Evolutionary conservation across 2,888 invertebrate genomes (phyloP), one percentile per base, ranked within the genome.

Genomic region (Imbricaverruca yamaguchii): DNA sequence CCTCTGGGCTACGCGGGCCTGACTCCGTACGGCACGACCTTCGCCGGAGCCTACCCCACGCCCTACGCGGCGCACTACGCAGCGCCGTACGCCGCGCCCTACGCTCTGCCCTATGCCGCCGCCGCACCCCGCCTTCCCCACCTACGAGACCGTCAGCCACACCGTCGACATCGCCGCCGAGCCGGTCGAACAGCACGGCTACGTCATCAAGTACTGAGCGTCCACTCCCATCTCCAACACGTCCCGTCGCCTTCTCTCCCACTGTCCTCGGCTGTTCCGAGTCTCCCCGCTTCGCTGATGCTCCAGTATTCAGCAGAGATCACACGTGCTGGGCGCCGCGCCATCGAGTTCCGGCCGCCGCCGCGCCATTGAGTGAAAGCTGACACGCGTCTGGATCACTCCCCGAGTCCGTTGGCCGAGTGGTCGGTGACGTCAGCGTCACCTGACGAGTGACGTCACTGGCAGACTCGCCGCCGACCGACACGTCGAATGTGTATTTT

Each of bases 121-220:
- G 81, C 25, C 57, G 56, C 82, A 10, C 10, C 39, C 63, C 18
- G 81, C 82, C 23, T 57, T 81, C 25, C 81, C 82, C 65, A 81
- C 81, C 81, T 25, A 56, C 10, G 57, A 81, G 21, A 74, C 74
- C 21, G 81, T 81, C n/a, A 80, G 81, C 18, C 81, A 81, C n/a
- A 79, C 25, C 57, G 80, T 81, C 39, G 82, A 81, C 39, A 78
- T 82, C 18, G 55, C 81, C 53, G 80, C 63, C 39, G 81, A 81
- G 80, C 82, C 82, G 12, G 82, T 82, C 8, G 82, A 82, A 53
- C 81, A 82, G 65, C 82, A 82, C 81, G 82, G 82, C 80, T 82
- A 82, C 80, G 80, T 82, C 25, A 9, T 82, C 81, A 81, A 81
- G 81, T 82, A 82, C 78, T 81, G 81, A 21, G 39, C 63, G 13